Evolutionary conservation across 2,113 vertebrate species (phyloP), one percentile per base, ranked within the genome.

Genomic region (Tychaedon coryphoeus): DNA sequence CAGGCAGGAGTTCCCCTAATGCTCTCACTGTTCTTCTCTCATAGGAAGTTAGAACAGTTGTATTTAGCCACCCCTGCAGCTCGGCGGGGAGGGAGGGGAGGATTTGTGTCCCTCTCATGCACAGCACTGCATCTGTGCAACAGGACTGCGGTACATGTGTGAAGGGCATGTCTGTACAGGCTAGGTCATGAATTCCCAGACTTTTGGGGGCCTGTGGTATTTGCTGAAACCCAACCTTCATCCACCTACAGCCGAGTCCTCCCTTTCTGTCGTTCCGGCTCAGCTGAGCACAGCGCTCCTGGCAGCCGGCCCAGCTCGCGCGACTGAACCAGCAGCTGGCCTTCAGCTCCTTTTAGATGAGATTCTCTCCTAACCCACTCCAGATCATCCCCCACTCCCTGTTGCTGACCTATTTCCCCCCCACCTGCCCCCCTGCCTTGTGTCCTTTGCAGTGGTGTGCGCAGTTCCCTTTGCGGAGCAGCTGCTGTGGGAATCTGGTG

Each of bases 141-240:
- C 74, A 54, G 77, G 47, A 58, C 40, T 2, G 8, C 31, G 57
- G 33, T 86, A 66, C 72, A 33, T 62, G 81, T 51, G 66, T 1
- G 14, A 79, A 74, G 71, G 81, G 87, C 90, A 66, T 83, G 93
- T 76, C 92, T 90, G 78, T 69, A 65, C 94, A 88, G 81, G 91
- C 84, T 38, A 29, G 29, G 36, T 54, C 23, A 6, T 79, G 90
- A 94, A 97, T 96, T 97, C 94, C 93, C 95, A 94, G 92, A 94
- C 93, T 94, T 94, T 95, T 90, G 95, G 93, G 95, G 96, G 95
- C 95, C 96, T 95, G 94, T 83, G 90, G 94, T 95, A 94, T 96
- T 96, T 96, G 94, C 85, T 96, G 96, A 97, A 97, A 94, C 93
- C 78, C 87, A 97, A 88, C 93, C 94, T 95, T 90, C 93, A 81